Base-by-base conservation (phyloP, 2,797 vertebrate genomes). In the Chelon labrosus region DNA sequence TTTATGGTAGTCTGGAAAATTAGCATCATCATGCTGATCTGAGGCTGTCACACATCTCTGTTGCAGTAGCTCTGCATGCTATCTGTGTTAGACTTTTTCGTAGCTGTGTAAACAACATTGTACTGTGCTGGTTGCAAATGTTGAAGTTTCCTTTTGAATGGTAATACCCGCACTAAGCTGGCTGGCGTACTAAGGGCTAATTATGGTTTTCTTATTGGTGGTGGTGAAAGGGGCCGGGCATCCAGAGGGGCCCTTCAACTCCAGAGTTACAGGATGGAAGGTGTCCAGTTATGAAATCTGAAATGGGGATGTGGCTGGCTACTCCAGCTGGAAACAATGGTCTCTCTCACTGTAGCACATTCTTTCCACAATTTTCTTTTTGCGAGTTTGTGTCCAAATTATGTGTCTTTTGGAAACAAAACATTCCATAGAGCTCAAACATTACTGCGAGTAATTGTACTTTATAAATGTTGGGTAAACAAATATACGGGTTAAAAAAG, bases 1-100 rank as follows among this genome's bases (percentile, higher is more conserved):
- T 91, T 89, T 85, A 87, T 85, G 71, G 62, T 76, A 68, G 73
- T 35, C 75, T 82, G 85, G 83, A 89, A 89, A 91, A 92, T 91
- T 44, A 89, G 76, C 80, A 82, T 88, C 84, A 85, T 90, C 75
- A 68, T 63, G 53, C 70, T 72, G 51, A 84, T 83, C 57, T 70
- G 58, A 79, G 66, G 70, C 79, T 56, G 65, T 49, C 52, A 56
- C 58, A 58, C 55, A 20, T 80, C 64, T 86, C 70, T 83, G 60
- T 46, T 74, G 44, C 72, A 68, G 69, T 59, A 69, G 80, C 60
- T 74, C 77, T 47, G 57, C 61, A 16, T 81, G 70, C 74, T 53
- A 51, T 65, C 60, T 39, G 46, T 12, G 10, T 62, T 63, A 38
- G 63, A 44, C 75, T 83, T 69, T 73, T 70, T 76, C 81, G 31